Evolutionary conservation across 2,888 invertebrate genomes (phyloP).

Genomic region (Argyra leucocephala): DNA sequence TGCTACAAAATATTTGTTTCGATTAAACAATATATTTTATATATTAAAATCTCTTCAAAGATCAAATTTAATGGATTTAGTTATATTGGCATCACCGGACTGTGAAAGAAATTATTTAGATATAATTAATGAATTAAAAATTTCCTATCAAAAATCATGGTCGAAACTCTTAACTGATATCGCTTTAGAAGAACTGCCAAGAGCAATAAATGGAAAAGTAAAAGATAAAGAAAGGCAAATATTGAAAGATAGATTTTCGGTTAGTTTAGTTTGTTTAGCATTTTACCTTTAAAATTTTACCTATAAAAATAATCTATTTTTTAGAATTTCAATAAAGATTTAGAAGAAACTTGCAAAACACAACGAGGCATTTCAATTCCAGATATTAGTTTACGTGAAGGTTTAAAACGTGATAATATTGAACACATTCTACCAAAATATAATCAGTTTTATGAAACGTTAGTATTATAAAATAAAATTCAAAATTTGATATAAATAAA

Average conservation of each 20-base stretch:
- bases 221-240: slow-evolving; percentile 77
- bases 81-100: slow-evolving; percentile 71
- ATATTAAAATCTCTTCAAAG: slow-evolving; percentile 84
- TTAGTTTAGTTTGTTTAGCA: slow-evolving; percentile 41
- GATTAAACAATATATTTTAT: slow-evolving; percentile 90
- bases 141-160: slow-evolving; percentile 57
- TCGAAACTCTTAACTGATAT: slow-evolving; percentile 68
- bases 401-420: slow-evolving; percentile 81
- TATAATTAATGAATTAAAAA: slow-evolving; percentile 75
- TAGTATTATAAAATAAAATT: slow-evolving; percentile 30
- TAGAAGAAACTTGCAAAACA: slow-evolving; percentile 75
- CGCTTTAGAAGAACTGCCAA: slow-evolving; percentile 58
- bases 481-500: slow-evolving; percentile 11
- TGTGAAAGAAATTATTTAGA: slow-evolving; percentile 79
- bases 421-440: slow-evolving; percentile 81
- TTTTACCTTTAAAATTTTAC: not conserved
- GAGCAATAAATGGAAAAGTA: slow-evolving; percentile 58
- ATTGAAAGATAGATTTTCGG: slow-evolving; percentile 82
- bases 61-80: slow-evolving; percentile 71
- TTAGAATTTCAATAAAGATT: slow-evolving; percentile 90
- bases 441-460: slow-evolving; percentile 65
- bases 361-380: slow-evolving; percentile 90
- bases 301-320: slow-evolving; percentile 23
- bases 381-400: slow-evolving; percentile 78
- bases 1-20: slow-evolving; percentile 78